These are phyloP conservation scores for Amphipyra berbera DNA, from an alignment of 2,888 invertebrate species.

Conservation along the genomic window DNA sequence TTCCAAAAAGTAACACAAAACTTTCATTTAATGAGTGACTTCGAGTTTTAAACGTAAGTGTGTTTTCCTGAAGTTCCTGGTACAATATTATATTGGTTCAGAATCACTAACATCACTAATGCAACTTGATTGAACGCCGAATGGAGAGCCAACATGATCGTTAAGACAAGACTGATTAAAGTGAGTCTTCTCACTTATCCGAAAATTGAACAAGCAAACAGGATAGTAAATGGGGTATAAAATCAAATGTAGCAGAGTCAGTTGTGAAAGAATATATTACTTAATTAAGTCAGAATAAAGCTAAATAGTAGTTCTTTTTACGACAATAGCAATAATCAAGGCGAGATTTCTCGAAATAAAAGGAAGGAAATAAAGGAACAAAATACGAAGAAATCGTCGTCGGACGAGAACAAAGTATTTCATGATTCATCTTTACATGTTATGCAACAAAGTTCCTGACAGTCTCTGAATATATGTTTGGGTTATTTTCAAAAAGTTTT, in stretches of 20 bases:
- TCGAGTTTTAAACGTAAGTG: no score
- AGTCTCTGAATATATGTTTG: not conserved
- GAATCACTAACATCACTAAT: not conserved
- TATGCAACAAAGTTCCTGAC: conserved; percentile 1
- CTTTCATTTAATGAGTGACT: no score
- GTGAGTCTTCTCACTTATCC: not conserved
- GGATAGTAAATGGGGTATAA: not conserved
- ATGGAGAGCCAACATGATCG: not conserved
- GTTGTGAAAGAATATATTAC: not conserved
- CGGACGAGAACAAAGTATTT: conserved; percentile 32
- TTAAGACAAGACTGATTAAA: not conserved
- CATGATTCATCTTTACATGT: conserved; percentile 31
- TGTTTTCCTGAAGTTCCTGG: no score
- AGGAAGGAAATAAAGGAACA: not conserved
- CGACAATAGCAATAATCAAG: conserved; percentile 23
- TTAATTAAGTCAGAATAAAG: conserved; percentile 4
- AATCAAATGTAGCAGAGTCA: not conserved
- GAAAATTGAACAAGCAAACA: not conserved
- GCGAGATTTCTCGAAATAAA: conserved; percentile 19
- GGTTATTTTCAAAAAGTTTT: not conserved
- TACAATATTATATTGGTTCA: not conserved
- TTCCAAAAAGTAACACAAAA: no score
- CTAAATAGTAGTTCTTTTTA: conserved; percentile 15
- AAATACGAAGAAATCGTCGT: conserved; percentile 29
- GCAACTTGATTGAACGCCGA: conserved; percentile 4